These are phyloP conservation scores for Eupithecia inturbata DNA, from an alignment of 2,888 invertebrate genomes.

Conservation along the genomic window DNA sequence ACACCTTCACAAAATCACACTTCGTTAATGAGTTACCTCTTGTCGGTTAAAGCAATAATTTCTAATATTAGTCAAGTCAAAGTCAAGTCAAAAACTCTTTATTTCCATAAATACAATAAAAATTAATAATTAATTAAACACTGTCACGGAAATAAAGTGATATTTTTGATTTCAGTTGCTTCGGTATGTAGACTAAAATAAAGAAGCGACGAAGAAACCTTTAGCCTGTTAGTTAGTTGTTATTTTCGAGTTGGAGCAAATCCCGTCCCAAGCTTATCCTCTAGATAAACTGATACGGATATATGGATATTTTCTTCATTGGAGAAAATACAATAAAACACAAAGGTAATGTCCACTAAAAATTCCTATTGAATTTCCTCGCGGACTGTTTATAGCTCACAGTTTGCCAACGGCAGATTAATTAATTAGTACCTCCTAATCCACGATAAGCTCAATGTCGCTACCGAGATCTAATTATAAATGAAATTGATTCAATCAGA, in stretches of 20 bases:
- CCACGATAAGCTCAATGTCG: slow-evolving; percentile 39
- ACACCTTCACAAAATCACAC: slow-evolving; percentile 29
- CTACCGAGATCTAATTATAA: slow-evolving; percentile 37
- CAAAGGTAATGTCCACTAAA: not conserved
- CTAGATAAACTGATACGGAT: too few species aligned
- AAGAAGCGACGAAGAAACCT: too few species aligned
- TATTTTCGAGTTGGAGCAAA: too few species aligned
- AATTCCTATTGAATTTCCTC: not conserved
- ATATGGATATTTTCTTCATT: too few species aligned
- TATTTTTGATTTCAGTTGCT: too few species aligned
- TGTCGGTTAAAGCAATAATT: not conserved
- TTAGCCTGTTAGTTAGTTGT: too few species aligned
- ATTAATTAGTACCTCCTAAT: slow-evolving; percentile 48
- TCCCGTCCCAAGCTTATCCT: too few species aligned
- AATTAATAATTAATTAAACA: too few species aligned
- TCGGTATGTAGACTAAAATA: too few species aligned
- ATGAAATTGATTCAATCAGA: slow-evolving; percentile 33
- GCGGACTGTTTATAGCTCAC: not conserved
- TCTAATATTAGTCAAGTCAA: not conserved
- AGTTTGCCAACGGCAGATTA: slow-evolving; percentile 36
- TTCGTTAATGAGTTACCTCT: slow-evolving; percentile 24
- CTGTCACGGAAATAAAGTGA: too few species aligned
- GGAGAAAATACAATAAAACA: not conserved
- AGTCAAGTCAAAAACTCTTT: too few species aligned
- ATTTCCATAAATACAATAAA: too few species aligned